A percentile compares a stretch with the other conserved stretches of the same genome.
phyloP scores from a whole-genome alignment of 2,113 vertebrate genomes.

The Mungos mungo region DNA sequence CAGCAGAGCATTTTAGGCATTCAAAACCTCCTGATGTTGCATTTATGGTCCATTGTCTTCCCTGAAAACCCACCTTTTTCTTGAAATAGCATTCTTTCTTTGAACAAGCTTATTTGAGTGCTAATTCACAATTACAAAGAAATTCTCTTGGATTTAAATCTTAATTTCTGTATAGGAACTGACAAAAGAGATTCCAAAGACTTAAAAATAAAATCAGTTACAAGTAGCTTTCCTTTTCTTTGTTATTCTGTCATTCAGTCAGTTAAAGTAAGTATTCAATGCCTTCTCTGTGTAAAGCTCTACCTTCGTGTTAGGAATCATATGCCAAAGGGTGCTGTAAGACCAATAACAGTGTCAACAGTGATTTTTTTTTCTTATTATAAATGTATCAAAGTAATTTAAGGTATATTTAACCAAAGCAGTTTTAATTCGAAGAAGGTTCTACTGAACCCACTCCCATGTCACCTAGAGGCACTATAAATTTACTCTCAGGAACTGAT shows the following conservation, averaged over 20 bases:
- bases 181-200: not conserved
- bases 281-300: not conserved
- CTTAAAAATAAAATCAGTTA: not conserved
- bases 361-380: not conserved
- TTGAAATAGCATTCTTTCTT: not conserved
- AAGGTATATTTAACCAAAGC: not conserved
- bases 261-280: not conserved
- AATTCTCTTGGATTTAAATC: slow-evolving; percentile 39
- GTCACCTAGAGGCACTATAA: not conserved
- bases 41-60: not conserved
- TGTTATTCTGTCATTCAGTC: not conserved
- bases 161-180: not conserved
- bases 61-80: slow-evolving; percentile 12
- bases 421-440: not conserved
- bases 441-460: not conserved
- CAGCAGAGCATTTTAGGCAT: not conserved
- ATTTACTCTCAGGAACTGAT: not conserved
- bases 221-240: not conserved
- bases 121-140: not conserved
- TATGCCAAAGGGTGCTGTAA: not conserved
- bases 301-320: not conserved
- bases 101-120: not conserved
- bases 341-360: not conserved
- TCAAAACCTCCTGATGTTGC: not conserved
- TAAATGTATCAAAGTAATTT: not conserved